Percentiles rank a stretch among this genome's conserved stretches.
Evolutionary conservation across 1,140 invertebrate species (phyloP).

Genomic region (Telenomus remus): DNA sequence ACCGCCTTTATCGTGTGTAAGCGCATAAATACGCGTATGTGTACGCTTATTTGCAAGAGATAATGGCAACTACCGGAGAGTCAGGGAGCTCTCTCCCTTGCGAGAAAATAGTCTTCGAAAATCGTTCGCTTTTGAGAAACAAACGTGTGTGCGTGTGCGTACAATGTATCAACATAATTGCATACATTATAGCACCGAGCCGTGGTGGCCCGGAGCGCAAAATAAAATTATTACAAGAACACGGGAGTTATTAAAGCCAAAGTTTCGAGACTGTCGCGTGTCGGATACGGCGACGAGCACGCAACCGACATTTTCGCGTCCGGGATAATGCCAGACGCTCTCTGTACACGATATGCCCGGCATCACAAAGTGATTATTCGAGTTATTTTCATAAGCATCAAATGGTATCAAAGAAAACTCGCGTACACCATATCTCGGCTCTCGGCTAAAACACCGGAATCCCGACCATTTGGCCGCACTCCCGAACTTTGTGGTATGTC

Average conservation of each 20-base stretch:
- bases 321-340: not conserved
- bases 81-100: conserved; percentile 7
- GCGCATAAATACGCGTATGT: conserved; percentile 28
- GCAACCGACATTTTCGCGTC: conserved; percentile 28
- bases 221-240: conserved; percentile 44
- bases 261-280: conserved; percentile 45
- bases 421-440: conserved; percentile 15
- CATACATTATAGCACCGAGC: conserved; percentile 25
- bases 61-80: conserved; percentile 41
- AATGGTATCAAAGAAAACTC: conserved; percentile 42
- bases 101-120: conserved; percentile 38
- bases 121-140: conserved; percentile 22
- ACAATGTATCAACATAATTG: conserved; percentile 48
- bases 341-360: too few relatives aligned
- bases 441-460: conserved; percentile 34
- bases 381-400: conserved; percentile 51
- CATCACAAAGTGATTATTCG: conserved; percentile 49
- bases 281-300: conserved; percentile 18
- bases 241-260: conserved; percentile 40
- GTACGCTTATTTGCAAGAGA: conserved; percentile 46
- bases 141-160: conserved; percentile 24
- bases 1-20: conserved; percentile 30
- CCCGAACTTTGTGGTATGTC: conserved; percentile 43
- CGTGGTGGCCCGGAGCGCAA: conserved; percentile 25
- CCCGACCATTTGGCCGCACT: conserved; percentile 25